phyloP scores from a whole-genome alignment of 2,888 invertebrate species.

The Stramonita haemastoma region DNA sequence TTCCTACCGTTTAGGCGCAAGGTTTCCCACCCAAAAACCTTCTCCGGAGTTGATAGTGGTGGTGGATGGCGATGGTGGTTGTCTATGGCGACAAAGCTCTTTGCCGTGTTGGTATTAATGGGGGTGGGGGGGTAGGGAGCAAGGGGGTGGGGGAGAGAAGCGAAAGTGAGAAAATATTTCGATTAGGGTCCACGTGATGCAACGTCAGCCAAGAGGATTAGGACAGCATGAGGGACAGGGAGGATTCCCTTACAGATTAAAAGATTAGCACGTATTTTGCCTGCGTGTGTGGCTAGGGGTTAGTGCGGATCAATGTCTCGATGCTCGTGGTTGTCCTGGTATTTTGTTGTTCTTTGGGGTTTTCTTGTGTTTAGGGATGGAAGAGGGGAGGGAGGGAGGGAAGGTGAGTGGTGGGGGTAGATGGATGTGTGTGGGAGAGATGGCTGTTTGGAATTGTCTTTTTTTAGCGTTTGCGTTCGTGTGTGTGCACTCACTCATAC shows the following conservation, averaged over 20 bases:
- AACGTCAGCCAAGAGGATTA: conserved; percentile 12
- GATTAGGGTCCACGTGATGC: conserved; percentile 28
- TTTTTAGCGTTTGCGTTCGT: neutral
- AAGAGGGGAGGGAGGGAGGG: neutral
- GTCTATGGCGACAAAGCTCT: neutral
- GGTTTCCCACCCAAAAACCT: neutral
- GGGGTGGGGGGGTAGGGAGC: neutral
- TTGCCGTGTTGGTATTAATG: neutral
- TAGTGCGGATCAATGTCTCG: neutral
- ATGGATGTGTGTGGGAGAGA: neutral
- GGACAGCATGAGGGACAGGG: neutral
- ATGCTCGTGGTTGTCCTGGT: too few relatives aligned
- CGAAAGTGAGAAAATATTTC: conserved; percentile 37
- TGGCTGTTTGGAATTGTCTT: neutral
- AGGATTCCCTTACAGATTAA: conserved; percentile 31
- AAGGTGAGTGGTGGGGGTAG: neutral
- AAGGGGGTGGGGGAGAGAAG: neutral
- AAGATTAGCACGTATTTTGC: conserved; percentile 25
- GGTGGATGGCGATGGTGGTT: neutral
- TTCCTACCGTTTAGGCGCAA: conserved; percentile 26
- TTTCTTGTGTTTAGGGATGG: neutral
- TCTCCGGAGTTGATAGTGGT: neutral
- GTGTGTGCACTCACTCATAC: neutral
- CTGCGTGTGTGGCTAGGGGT: neutral
- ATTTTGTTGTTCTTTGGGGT: too few relatives aligned